Evolutionary conservation across 2,797 vertebrate species (phyloP).

Genomic region (Gallirallus australis): DNA sequence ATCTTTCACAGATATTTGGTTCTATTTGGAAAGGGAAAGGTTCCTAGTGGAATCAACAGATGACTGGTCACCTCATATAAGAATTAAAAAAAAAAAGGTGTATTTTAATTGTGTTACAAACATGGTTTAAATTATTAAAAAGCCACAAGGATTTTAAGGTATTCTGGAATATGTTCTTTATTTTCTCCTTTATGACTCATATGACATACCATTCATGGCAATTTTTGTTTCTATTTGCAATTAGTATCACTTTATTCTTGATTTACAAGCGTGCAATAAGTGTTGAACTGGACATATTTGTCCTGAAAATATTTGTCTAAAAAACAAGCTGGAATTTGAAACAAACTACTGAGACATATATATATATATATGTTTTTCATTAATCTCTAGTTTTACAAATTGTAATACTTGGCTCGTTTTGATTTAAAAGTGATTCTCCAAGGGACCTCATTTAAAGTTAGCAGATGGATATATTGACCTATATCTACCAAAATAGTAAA

Average conservation of each 20-base stretch:
- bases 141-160: neutral
- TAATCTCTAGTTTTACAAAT: neutral
- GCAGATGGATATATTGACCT: neutral
- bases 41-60: neutral
- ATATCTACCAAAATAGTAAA: neutral
- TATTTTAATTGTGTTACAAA: neutral
- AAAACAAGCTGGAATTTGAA: neutral
- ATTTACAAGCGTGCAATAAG: neutral
- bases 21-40: neutral
- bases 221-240: neutral
- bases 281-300: neutral
- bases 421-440: neutral
- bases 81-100: neutral
- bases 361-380: rapidly evolving
- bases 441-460: neutral
- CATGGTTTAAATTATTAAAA: neutral
- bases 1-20: neutral
- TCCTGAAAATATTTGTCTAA: neutral
- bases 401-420: neutral
- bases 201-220: neutral
- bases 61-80: neutral
- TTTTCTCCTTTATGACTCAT: neutral
- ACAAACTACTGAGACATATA: neutral
- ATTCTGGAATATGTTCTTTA: neutral
- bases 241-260: neutral